Percentiles rank a stretch among this genome's conserved stretches.
Conservation (phyloP, 1,140 invertebrate genomes). For the Sminthurides bifidus region DNA sequence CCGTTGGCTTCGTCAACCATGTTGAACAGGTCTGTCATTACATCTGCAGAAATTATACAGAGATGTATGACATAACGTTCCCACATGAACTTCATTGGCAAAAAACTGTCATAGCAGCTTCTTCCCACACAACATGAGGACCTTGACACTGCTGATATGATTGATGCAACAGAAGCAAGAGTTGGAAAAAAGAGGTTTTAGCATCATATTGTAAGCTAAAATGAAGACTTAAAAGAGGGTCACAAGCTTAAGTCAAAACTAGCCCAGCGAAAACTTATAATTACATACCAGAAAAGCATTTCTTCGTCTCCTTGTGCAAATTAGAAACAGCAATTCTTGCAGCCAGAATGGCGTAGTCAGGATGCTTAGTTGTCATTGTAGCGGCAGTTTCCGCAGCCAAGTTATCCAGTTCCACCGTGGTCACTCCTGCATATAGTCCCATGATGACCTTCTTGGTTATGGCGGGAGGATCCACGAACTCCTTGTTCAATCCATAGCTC, state of each 20-base stretch:
- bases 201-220: too few relatives aligned
- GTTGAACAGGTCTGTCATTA: constrained; percentile 75
- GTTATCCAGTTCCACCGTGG: constrained; percentile 92
- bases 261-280: too few relatives aligned
- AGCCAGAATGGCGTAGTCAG: constrained; percentile 91
- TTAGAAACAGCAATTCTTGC: constrained; percentile 94
- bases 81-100: neutral
- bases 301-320: constrained; percentile 92
- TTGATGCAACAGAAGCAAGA: too few relatives aligned
- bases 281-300: constrained; percentile 73
- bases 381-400: constrained; percentile 93
- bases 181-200: too few relatives aligned
- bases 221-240: too few relatives aligned
- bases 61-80: neutral
- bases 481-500: constrained; percentile 89
- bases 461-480: constrained; percentile 82
- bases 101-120: too few relatives aligned
- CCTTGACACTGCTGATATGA: too few relatives aligned
- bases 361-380: constrained; percentile 89
- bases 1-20: constrained; percentile 62
- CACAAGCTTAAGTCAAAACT: too few relatives aligned
- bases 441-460: constrained; percentile 81
- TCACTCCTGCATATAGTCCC: constrained; percentile 90
- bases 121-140: too few relatives aligned
- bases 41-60: constrained; percentile 53